Conservation (phyloP, 2,113 vertebrate genomes). For the Centropristis striata region DNA sequence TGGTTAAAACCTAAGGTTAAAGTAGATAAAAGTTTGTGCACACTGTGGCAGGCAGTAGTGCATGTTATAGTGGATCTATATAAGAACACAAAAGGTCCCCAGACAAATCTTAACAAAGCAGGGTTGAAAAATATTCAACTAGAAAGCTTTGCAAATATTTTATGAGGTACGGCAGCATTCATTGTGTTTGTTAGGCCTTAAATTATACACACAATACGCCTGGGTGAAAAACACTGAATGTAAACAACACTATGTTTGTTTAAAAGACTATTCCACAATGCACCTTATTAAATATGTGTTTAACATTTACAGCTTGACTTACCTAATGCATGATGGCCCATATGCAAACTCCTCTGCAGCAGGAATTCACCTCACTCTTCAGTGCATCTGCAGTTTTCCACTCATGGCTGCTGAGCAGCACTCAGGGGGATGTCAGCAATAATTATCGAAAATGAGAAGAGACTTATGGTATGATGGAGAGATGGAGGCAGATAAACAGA, state of each 20-base stretch:
- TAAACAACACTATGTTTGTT: neutral
- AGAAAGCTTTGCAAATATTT: neutral
- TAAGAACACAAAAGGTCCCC: neutral
- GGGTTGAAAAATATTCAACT: neutral
- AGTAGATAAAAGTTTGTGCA: neutral
- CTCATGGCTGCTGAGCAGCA: neutral
- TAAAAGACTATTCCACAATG: neutral
- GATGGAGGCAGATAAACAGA: neutral
- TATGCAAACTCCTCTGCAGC: neutral
- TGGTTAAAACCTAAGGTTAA: too few species aligned
- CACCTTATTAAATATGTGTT: neutral
- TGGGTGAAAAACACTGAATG: neutral
- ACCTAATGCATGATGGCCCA: neutral
- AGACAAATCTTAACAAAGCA: neutral
- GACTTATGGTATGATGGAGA: neutral
- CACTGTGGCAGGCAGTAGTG: too few species aligned
- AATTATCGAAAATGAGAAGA: neutral
- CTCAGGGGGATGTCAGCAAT: neutral
- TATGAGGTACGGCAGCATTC: neutral
- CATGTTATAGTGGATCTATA: neutral
- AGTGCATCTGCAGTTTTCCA: slow-evolving; percentile 1
- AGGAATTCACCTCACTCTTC: neutral
- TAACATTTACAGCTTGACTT: neutral
- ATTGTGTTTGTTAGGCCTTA: neutral
- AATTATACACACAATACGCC: neutral